These are phyloP conservation scores for Ernsta delagoae DNA, from an alignment of 2,888 invertebrate species.

Conservation along the genomic window DNA sequence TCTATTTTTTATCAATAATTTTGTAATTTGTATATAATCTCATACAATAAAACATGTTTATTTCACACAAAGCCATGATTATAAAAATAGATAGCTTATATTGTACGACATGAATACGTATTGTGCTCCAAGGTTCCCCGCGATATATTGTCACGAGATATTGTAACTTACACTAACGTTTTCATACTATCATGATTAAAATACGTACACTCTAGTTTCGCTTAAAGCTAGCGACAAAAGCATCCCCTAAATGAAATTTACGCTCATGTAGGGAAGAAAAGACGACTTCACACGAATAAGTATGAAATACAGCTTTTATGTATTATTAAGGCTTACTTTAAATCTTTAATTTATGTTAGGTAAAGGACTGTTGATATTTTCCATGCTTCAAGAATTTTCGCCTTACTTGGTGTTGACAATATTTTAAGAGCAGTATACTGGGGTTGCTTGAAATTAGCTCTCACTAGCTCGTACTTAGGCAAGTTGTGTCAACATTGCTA, in stretches of 20 bases:
- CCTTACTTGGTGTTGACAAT: not conserved
- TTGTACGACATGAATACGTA: not conserved
- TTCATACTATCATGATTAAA: slow-evolving; percentile 30
- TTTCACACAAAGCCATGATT: not conserved
- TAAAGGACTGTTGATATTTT: not conserved
- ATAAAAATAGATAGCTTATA: not conserved
- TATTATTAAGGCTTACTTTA: slow-evolving; percentile 28
- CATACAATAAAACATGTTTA: too few species aligned
- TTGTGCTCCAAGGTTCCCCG: slow-evolving; percentile 9
- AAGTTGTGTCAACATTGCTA: not conserved
- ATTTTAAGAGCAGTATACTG: too few species aligned
- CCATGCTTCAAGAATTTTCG: not conserved
- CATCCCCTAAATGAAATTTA: slow-evolving; percentile 29
- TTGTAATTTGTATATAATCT: too few species aligned
- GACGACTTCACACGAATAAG: slow-evolving; percentile 31
- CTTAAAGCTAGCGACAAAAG: slow-evolving; percentile 29
- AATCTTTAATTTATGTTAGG: slow-evolving; percentile 24
- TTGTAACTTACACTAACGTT: slow-evolving; percentile 21
- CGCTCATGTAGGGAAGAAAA: slow-evolving; percentile 34
- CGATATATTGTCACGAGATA: slow-evolving; percentile 18
- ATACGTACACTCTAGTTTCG: slow-evolving; percentile 20
- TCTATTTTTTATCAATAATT: too few species aligned
- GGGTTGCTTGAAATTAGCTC: not conserved
- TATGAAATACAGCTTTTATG: slow-evolving; percentile 33
- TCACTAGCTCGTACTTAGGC: not conserved